These are phyloP conservation scores for Artemia franciscana DNA, from an alignment of 1,140 invertebrate species.

Conservation along the genomic window DNA sequence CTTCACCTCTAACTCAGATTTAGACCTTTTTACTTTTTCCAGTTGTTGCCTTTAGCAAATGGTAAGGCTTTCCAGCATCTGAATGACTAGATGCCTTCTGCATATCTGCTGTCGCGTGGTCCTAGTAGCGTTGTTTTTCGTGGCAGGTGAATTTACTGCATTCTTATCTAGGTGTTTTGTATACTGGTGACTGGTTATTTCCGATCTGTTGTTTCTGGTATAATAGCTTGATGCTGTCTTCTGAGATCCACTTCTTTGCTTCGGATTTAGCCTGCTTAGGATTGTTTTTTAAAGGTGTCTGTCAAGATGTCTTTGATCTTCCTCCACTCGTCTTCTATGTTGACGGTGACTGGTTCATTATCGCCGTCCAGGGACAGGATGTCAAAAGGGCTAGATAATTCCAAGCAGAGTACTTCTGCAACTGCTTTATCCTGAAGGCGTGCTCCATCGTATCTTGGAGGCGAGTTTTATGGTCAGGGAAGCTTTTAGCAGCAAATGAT, in stretches of 20 bases:
- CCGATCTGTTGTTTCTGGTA: not conserved
- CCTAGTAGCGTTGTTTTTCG: not conserved
- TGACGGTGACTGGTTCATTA: no score
- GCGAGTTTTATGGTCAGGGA: no score
- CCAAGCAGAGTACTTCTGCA: not conserved
- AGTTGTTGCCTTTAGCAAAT: not conserved
- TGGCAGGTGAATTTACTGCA: not conserved
- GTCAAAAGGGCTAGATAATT: not conserved
- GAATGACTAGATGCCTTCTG: no score
- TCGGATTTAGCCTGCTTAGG: not conserved
- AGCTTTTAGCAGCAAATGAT: no score
- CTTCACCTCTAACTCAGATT: not conserved
- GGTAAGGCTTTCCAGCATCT: not conserved
- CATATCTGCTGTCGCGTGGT: no score
- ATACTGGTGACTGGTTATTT: not conserved
- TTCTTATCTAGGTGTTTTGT: not conserved
- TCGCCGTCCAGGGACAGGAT: not conserved
- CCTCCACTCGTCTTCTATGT: not conserved
- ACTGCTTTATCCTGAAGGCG: not conserved
- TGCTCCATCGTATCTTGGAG: not conserved
- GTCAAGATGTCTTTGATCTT: not conserved
- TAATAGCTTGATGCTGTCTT: not conserved
- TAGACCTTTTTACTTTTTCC: not conserved
- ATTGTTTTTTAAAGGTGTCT: not conserved
- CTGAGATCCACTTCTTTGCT: not conserved